Conservation (phyloP, 92 coral and sea anemone genomes). For the Phenganax stokvisi region DNA sequence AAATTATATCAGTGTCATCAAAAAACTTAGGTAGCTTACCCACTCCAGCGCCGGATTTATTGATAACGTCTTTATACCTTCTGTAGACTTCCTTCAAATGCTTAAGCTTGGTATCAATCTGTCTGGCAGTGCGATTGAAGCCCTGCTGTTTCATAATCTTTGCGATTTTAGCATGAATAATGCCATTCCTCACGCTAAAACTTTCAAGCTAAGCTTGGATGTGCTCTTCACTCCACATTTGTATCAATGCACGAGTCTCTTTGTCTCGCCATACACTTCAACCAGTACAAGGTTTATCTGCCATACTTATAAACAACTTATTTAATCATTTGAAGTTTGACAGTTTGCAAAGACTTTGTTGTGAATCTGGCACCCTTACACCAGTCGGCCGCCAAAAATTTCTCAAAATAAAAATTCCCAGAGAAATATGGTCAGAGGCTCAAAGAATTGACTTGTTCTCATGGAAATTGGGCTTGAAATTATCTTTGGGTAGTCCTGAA, state of each 20-base stretch:
- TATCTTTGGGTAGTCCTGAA: too few relatives aligned
- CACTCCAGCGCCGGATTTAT: too few relatives aligned
- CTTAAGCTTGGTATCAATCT: background rate
- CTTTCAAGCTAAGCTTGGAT: background rate
- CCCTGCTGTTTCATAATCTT: background rate
- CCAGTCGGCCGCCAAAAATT: too few relatives aligned
- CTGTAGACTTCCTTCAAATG: constrained; percentile 11
- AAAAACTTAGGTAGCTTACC: background rate
- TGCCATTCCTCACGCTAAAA: background rate
- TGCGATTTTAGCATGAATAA: background rate
- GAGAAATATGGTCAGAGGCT: too few relatives aligned
- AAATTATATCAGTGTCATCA: background rate
- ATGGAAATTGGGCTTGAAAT: too few relatives aligned
- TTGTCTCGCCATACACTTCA: background rate
- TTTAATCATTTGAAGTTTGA: too few relatives aligned
- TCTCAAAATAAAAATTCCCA: too few relatives aligned
- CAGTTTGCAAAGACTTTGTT: too few relatives aligned
- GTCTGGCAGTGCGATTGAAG: constrained; percentile 2
- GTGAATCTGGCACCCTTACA: too few relatives aligned
- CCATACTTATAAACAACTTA: too few relatives aligned
- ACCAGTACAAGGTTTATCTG: too few relatives aligned
- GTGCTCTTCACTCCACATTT: background rate
- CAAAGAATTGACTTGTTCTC: too few relatives aligned
- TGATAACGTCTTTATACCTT: background rate
- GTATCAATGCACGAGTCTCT: background rate